Evolutionary conservation across 2,888 invertebrate genomes (phyloP), one percentile per base, ranked within the genome.

Genomic region (Archaeoteleia sp.): DNA sequence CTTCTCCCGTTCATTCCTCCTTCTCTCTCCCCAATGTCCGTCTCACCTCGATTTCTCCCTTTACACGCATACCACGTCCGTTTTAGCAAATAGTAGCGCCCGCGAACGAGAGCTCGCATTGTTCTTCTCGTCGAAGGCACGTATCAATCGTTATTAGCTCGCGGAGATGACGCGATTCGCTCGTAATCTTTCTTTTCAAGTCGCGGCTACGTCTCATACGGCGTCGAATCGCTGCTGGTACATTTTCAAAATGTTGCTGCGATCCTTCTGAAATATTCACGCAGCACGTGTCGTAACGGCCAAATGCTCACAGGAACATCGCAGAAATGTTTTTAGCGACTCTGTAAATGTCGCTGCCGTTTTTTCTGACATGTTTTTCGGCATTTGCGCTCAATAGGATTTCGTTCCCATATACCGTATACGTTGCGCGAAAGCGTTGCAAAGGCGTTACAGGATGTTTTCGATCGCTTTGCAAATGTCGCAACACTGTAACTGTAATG

Each of bases 51-150:
- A 57, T 32, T 34, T 46, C 40, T 62, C 54, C 62, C 51, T 48
- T 62, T 54, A 62, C 54, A 48, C 54, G 62, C 53, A 54, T 32
- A 45, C 45, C 45, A 51, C 51, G 57, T 57, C 57, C 48, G 57
- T 57, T 43, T 53, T 51, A 51, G 60, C 60, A 39, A 61, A 61
- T 51, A 45, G 35, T 61, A 51, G 45, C 34, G 51, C 43, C 40
- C 51, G 45, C 35, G 51, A 43, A 43, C 43, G 49, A 49, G 43
- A 45, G 51, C 39, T 17, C 51, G 23, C 30, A 35, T 9, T 37
- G 55, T 48, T 39, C 32, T 37, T 43, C 60, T 51, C 51, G 51
- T 49, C 45, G 9, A 30, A 37, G 53, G 20, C 55, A 57, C 55
- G 55, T 57, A 57, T 57, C 55, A 57, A 20, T 12, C 55, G 46